Evolutionary conservation across 1,140 invertebrate species (phyloP).

Genomic region (Heliconius eleuchia): DNA sequence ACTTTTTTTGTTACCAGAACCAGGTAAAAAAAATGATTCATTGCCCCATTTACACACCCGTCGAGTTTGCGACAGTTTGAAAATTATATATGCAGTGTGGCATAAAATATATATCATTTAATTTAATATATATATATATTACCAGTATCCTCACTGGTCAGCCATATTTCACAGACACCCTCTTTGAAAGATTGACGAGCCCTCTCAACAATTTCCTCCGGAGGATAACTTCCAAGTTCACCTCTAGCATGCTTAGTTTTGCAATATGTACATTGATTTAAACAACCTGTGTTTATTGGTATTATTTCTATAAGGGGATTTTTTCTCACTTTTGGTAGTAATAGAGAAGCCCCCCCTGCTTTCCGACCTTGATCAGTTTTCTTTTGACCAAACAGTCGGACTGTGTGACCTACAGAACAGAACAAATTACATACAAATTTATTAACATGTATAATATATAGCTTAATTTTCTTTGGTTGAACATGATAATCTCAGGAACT

Average conservation of each 20-base stretch:
- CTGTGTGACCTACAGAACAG: slow-evolving; percentile 84
- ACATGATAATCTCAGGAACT: too few species aligned
- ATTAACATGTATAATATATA: too few species aligned
- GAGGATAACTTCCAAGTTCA: slow-evolving; percentile 95
- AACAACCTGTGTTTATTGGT: slow-evolving; percentile 97
- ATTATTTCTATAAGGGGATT: slow-evolving; percentile 99
- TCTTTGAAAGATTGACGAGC: slow-evolving; percentile 93
- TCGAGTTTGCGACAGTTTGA: too few species aligned
- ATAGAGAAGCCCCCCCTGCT: slow-evolving; percentile 91
- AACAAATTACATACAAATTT: too few species aligned
- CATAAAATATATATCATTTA: too few species aligned
- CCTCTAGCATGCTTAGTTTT: slow-evolving; percentile 99
- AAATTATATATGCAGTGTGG: too few species aligned
- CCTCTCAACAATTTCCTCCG: slow-evolving; percentile 90
- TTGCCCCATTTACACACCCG: too few species aligned
- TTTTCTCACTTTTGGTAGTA: slow-evolving; percentile 95
- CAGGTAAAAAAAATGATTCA: too few species aligned
- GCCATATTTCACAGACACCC: slow-evolving; percentile 98
- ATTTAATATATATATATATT: slow-evolving; percentile 1
- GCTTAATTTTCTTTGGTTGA: too few species aligned
- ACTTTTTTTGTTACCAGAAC: too few species aligned
- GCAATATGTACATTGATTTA: slow-evolving; percentile 99
- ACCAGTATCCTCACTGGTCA: slow-evolving; percentile 98
- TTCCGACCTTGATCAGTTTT: slow-evolving; percentile 91
- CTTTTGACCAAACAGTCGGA: slow-evolving; percentile 91